Conservation (phyloP, 1,140 invertebrate genomes). For the Augochlora pura region DNA sequence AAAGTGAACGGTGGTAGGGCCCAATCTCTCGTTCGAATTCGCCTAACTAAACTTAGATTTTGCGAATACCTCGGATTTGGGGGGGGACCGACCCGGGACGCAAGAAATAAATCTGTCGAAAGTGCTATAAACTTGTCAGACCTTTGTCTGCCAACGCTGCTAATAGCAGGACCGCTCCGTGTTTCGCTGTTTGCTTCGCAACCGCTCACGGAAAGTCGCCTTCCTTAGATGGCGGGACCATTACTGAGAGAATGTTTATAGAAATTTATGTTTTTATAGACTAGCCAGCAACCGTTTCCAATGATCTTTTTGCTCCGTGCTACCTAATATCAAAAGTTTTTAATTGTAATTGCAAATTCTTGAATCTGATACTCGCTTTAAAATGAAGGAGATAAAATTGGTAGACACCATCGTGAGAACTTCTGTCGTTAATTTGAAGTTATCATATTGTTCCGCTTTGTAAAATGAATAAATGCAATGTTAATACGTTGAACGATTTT, state of each 20-base stretch:
- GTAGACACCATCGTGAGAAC: too few relatives aligned
- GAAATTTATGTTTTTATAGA: not conserved
- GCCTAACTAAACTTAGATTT: constrained; percentile 54
- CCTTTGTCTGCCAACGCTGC: constrained; percentile 63
- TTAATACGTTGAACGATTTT: too few relatives aligned
- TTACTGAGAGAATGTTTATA: not conserved
- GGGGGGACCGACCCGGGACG: constrained; percentile 22
- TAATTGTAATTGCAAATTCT: too few relatives aligned
- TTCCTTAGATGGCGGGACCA: not conserved
- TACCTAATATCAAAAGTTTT: too few relatives aligned
- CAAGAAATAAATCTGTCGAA: constrained; percentile 69
- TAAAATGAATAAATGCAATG: too few relatives aligned
- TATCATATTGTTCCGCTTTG: too few relatives aligned
- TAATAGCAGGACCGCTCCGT: constrained; percentile 57
- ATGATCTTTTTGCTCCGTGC: too few relatives aligned
- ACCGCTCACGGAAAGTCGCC: constrained; percentile 19
- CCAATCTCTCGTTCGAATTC: not conserved
- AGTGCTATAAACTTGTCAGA: constrained; percentile 71
- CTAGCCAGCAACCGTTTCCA: too few relatives aligned
- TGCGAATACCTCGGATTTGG: constrained; percentile 48
- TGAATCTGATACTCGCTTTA: too few relatives aligned
- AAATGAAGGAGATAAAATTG: too few relatives aligned
- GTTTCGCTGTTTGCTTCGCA: constrained; percentile 7
- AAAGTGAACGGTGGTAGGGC: not conserved
- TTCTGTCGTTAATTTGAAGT: too few relatives aligned